Evolutionary conservation across 1,140 invertebrate genomes (phyloP), one percentile per base, ranked within the genome.

Genomic region (Drosophila paulistorum): DNA sequence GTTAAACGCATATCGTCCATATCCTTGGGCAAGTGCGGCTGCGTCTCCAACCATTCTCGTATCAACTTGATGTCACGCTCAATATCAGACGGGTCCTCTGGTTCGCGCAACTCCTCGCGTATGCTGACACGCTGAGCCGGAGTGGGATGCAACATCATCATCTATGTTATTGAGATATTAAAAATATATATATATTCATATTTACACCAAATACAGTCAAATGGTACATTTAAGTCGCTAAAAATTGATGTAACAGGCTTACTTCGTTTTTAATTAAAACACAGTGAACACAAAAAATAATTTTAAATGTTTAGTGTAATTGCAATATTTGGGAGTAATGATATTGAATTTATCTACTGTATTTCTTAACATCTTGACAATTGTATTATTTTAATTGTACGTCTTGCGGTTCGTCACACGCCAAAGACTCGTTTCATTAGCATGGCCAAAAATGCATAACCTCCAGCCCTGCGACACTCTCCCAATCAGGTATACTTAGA

Each of bases 111-210:
- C 90, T 97, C 96, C 68, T 94, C 93, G 63, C 95, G 93, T 82
- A 97, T 97, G 90, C 93, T 92, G 79, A 95, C 94, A 75, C 95
- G 96, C 93, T 96, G 94, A 86, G 96, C 96, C 10, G 94, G 94
- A 5, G 94, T 92, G 30, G 96, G 96, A 79, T 97, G 96, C 68
- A 96, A 93, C 84, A 95, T 93, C 86, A 94, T 94, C 96, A 96
- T 96, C 93, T 94, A 55, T 23, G 13, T 14, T 0, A 7, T 17
- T 20, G 20, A 7, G 2, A 9, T 17, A 48, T 48, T 48, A 6
- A 14, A 26, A 26, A 26, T 5, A 26, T 26, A 26, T 26, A 26
- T 26, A 23, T 23, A 23, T 23, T 23, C 20, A 1, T 17, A 0
- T 23, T 23, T 23, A 23, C 20, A 23, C 20, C 1, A 23, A 23